Base-by-base conservation (phyloP, 2,797 vertebrate genomes). In the Pelochelys cantorii region DNA sequence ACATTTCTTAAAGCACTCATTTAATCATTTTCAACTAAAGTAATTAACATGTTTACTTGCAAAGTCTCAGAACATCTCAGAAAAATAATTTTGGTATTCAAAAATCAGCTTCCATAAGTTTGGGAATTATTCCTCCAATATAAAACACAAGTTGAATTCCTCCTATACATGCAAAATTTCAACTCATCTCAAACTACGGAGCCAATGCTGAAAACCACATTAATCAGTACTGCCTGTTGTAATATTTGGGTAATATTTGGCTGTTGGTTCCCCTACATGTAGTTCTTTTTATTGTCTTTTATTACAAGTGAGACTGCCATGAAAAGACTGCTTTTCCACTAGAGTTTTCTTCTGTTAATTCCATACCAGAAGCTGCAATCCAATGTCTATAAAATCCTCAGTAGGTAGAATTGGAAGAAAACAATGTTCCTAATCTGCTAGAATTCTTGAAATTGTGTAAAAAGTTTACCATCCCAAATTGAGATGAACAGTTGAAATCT, bases 331-430 rank as follows among this genome's bases (percentile, higher is more conserved):
- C 0, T 86, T 86, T 87, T 82, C 9, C 29, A 31, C 59, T n/a
- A 37, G 29, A 23, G 22, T 81, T 77, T 84, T 93, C 23, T 83
- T 94, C 27, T 81, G 25, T 13, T 84, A 56, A 83, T 93, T 85
- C 85, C 48, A 88, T 82, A 88, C 93, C 37, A 79, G 48, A 86
- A 68, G 31, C 31, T 78, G 27, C 8, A 90, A 60, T 82, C 86
- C 83, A 6, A 7, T 18, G 4, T 65, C 31, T 65, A 65, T 79
- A 48, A 85, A n/a, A 91, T 71, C 22, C 78, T 77, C 17, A 60
- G 1, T n/a, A 74, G 22, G 15, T 65, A n/a, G 29, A n/a, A 3
- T 17, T 65, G 15, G 15, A 29, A n/a, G 62, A 27, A 65, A 65
- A 17, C 15, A 62, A 14, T n/a, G 7, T 31, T 65, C 31, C 31